phyloP scores from a whole-genome alignment of 2,797 vertebrate genomes.

The Valencia hispanica region DNA sequence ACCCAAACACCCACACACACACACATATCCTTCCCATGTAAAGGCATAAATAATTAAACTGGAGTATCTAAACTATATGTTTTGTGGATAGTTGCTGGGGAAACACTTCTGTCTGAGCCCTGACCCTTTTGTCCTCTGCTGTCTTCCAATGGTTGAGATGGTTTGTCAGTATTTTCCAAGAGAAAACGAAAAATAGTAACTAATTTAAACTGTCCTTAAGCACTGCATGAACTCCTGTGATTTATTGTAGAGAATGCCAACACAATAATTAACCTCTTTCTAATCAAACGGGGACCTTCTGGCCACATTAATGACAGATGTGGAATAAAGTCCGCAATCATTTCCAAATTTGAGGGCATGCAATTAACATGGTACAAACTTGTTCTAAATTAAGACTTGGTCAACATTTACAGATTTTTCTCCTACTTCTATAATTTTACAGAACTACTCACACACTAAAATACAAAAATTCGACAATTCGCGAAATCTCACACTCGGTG shows the following conservation, averaged over 20 bases:
- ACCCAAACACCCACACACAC: not conserved
- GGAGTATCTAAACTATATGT: conserved; percentile 34
- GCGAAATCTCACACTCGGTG: too few relatives aligned
- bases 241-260: not conserved
- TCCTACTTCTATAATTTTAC: not conserved
- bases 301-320: not conserved
- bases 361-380: not conserved
- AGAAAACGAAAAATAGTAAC: not conserved
- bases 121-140: conserved; percentile 2
- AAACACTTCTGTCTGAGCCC: conserved; percentile 22
- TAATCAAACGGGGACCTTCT: not conserved
- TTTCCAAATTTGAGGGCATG: not conserved
- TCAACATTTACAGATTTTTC: too few relatives aligned
- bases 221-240: not conserved
- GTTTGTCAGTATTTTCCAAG: not conserved
- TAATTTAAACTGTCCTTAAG: not conserved
- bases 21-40: conserved; percentile 11
- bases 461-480: not conserved
- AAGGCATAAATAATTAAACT: conserved; percentile 40
- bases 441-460: not conserved
- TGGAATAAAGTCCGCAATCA: not conserved
- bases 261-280: not conserved
- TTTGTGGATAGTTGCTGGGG: conserved; percentile 33
- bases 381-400: not conserved
- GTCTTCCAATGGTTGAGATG: conserved; percentile 16